These are phyloP conservation scores for Zygaena filipendulae DNA, from an alignment of 2,888 invertebrate species.

Conservation along the genomic window DNA sequence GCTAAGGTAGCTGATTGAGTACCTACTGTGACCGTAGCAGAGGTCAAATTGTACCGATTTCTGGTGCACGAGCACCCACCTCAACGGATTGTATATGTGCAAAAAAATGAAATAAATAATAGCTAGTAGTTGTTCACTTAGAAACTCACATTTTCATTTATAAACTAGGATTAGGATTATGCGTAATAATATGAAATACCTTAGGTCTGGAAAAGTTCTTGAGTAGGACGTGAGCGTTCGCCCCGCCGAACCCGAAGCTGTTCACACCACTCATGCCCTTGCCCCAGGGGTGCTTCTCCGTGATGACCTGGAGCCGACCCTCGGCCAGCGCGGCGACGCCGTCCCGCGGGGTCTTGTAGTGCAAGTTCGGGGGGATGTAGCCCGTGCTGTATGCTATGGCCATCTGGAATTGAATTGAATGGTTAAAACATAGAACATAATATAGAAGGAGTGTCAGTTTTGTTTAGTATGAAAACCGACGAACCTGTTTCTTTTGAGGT, in stretches of 20 bases:
- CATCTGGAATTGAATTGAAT: conserved; percentile 47
- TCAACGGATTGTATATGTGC: too few relatives aligned
- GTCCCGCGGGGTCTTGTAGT: conserved; percentile 74
- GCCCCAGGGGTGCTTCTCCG: conserved; percentile 75
- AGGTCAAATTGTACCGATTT: too few relatives aligned
- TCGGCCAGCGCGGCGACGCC: conserved; percentile 71
- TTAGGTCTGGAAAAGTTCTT: conserved; percentile 70
- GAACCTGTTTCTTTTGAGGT: too few relatives aligned
- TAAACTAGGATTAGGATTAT: too few relatives aligned
- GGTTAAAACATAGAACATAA: neutral
- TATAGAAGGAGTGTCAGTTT: conserved; percentile 19
- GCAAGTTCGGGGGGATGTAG: conserved; percentile 85
- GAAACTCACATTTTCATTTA: too few relatives aligned
- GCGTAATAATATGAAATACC: conserved; percentile 32
- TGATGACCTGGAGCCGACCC: conserved; percentile 76
- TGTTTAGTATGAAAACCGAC: neutral
- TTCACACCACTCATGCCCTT: conserved; percentile 86
- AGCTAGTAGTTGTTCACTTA: too few relatives aligned
- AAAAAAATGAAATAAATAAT: too few relatives aligned
- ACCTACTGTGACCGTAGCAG: too few relatives aligned
- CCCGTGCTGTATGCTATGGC: conserved; percentile 84
- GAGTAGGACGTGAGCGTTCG: conserved; percentile 79
- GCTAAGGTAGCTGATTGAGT: too few relatives aligned
- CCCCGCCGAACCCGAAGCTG: conserved; percentile 95
- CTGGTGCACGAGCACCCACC: too few relatives aligned